Percentiles rank a stretch among this genome's conserved stretches.
These are phyloP conservation scores for Varroa destructor DNA, from an alignment of 1,140 invertebrate species.

Conservation along the genomic window DNA sequence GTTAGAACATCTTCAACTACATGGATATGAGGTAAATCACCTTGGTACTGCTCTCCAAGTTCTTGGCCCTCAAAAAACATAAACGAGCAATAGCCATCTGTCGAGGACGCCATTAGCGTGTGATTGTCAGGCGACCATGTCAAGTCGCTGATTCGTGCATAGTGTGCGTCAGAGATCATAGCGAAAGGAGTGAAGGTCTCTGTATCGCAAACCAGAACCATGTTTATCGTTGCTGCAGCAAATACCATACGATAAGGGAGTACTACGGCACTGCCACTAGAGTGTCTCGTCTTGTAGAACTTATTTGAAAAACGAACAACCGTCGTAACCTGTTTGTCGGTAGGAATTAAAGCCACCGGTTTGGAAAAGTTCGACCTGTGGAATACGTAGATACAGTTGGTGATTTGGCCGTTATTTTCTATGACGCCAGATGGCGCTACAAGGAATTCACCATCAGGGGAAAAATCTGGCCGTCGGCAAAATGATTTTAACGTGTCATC, in stretches of 20 bases:
- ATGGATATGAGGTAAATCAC: conserved; percentile 5
- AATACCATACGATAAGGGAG: conserved; percentile 72
- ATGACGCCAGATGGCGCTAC: conserved; percentile 52
- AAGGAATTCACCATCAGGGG: conserved; percentile 72
- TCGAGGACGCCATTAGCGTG: conserved; percentile 70
- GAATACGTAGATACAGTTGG: conserved; percentile 27
- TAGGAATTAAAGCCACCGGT: conserved; percentile 16
- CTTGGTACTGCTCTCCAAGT: conserved; percentile 56
- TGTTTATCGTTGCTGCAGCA: conserved; percentile 72
- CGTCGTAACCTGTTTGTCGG: not conserved
- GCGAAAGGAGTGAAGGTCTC: conserved; percentile 72
- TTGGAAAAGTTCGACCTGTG: conserved; percentile 1
- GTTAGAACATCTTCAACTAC: conserved; percentile 3
- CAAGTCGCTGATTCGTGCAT: conserved; percentile 76
- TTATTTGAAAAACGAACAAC: not conserved
- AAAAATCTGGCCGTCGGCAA: conserved; percentile 71
- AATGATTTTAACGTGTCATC: conserved; percentile 90
- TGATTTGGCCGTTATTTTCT: conserved; percentile 31
- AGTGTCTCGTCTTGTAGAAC: conserved; percentile 16
- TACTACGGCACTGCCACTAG: conserved; percentile 41
- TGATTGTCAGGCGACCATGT: conserved; percentile 76
- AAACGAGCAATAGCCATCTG: conserved; percentile 87
- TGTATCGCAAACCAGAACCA: conserved; percentile 77
- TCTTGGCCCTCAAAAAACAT: conserved; percentile 67
- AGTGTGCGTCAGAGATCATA: conserved; percentile 78